A percentile compares a stretch with the other conserved stretches of the same genome.
These are phyloP conservation scores for Enteromius afrohamiltoni DNA, from an alignment of 2,797 vertebrate species.

Conservation along the genomic window DNA sequence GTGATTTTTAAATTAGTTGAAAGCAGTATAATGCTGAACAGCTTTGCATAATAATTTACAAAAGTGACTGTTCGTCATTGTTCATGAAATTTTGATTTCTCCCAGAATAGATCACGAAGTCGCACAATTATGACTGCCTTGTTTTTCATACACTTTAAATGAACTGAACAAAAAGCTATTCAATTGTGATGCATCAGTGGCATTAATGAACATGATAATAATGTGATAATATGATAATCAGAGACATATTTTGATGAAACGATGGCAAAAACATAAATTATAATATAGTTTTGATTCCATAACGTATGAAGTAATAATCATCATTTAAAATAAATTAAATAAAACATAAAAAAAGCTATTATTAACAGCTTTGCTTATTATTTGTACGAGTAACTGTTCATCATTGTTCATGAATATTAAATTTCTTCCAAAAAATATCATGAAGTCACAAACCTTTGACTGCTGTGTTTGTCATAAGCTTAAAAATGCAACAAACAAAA, in stretches of 20 bases:
- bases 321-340: neutral
- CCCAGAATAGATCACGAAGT: neutral
- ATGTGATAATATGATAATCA: slow-evolving; percentile 30
- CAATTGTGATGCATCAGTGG: slow-evolving; percentile 3
- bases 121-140: neutral
- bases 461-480: slow-evolving; percentile 7
- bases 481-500: neutral
- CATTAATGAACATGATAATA: slow-evolving; percentile 28
- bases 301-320: neutral
- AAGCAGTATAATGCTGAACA: slow-evolving; percentile 3
- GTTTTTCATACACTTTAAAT: slow-evolving; percentile 17
- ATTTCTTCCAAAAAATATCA: slow-evolving; percentile 1
- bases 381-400: neutral
- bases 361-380: neutral
- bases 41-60: neutral
- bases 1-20: neutral
- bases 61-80: neutral
- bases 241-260: slow-evolving; percentile 25
- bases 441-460: neutral
- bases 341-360: slow-evolving; percentile 24
- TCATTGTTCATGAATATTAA: neutral
- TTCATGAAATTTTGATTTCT: neutral
- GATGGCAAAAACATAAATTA: neutral
- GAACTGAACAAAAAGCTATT: slow-evolving; percentile 1
- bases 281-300: neutral